Conservation (phyloP, 2,888 invertebrate genomes). For the Ormyrus nitidulus region DNA sequence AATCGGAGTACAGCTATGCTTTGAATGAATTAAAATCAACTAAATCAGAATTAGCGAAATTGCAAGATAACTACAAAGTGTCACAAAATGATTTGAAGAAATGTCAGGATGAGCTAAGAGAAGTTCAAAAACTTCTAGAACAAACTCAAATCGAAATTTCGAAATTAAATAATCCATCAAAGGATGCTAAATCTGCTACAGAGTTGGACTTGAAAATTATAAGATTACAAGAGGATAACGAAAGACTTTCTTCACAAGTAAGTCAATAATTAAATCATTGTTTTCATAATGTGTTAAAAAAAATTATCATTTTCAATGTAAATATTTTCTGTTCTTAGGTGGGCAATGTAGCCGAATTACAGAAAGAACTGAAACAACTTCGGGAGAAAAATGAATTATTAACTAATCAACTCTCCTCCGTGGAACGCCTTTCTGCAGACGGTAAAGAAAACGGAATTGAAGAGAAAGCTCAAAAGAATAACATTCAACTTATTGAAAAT, state of each 20-base stretch:
- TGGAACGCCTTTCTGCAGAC: slow-evolving; percentile 74
- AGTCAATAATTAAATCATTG: slow-evolving; percentile 39
- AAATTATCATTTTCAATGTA: not conserved
- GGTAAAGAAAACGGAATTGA: slow-evolving; percentile 73
- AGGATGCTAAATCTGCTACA: slow-evolving; percentile 39
- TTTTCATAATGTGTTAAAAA: not conserved
- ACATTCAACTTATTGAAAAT: slow-evolving; percentile 64
- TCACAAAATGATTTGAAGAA: slow-evolving; percentile 61
- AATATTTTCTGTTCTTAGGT: slow-evolving; percentile 59
- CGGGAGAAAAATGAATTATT: slow-evolving; percentile 74
- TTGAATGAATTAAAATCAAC: slow-evolving; percentile 60
- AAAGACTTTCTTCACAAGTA: slow-evolving; percentile 77
- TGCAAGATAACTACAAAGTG: slow-evolving; percentile 60
- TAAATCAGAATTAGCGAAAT: slow-evolving; percentile 60
- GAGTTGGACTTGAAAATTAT: slow-evolving; percentile 70
- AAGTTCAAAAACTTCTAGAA: slow-evolving; percentile 61
- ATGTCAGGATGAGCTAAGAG: slow-evolving; percentile 60
- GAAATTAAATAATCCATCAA: slow-evolving; percentile 57
- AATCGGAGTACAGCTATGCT: slow-evolving; percentile 62
- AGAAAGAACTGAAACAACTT: slow-evolving; percentile 69
- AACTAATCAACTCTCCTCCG: slow-evolving; percentile 72
- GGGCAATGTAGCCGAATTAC: slow-evolving; percentile 62
- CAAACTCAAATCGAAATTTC: slow-evolving; percentile 62
- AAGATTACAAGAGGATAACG: slow-evolving; percentile 77
- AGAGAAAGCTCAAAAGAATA: slow-evolving; percentile 66